Base-by-base conservation (phyloP, 2,113 vertebrate species). In the Gadus macrocephalus region DNA sequence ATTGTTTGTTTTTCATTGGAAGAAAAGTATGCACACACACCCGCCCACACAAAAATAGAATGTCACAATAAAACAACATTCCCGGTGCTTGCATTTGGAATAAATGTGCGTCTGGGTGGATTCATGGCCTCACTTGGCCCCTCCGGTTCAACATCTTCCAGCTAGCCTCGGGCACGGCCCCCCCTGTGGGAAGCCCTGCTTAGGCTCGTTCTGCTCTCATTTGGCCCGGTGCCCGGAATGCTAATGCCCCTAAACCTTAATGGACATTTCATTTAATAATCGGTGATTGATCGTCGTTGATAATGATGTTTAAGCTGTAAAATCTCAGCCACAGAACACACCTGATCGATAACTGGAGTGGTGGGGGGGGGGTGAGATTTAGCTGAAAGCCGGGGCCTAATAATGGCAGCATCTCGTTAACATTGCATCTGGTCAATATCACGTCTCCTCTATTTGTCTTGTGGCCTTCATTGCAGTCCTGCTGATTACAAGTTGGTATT, bases 191-290 rank as follows among this genome's bases (percentile, higher is more conserved):
- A 14, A 9, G 42, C 27, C 22, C 49, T 5, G n/a, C 59, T 9
- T 49, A 9, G 22, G 11, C 55, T 17, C 15, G 5, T n/a, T 42
- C 55, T 62, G 42, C 31, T 38, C 49, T 65, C 31, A 15, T 27
- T 53, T 89, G 85, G 86, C 83, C 69, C 12, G 7, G 31, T 1
- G 81, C 85, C 86, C 80, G 35, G 82, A 79, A 87, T 88, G 82
- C 81, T 83, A 88, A 85, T 88, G 65, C 74, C 78, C 73, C 70
- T 70, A 72, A 72, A 66, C 55, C 78, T 73, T 87, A 87, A 89
- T 85, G 82, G 85, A 85, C 82, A 81, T 86, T 87, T 89, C 78
- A 88, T 88, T 88, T 86, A 88, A 88, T 88, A 88, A 89, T 86
- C 85, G 80, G 79, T 81, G 86, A 89, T 89, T 86, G 88, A 89